Percentiles rank a stretch among this genome's conserved stretches.
Conservation (phyloP, 2,888 invertebrate species). For the Dryocosmus kuriphilus region DNA sequence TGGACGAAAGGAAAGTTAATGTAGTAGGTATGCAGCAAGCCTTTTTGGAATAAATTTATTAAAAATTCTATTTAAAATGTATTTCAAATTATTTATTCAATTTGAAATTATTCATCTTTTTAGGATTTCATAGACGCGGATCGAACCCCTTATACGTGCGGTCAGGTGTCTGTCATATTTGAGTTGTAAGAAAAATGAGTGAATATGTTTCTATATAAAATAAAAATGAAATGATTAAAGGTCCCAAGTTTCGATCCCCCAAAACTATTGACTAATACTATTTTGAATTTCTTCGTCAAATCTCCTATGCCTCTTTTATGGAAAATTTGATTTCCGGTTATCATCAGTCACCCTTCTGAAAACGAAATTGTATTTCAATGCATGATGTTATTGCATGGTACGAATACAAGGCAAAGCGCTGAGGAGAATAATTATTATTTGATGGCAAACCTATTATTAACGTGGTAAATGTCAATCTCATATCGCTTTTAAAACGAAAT, state of each 20-base stretch:
- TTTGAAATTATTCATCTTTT: too few species aligned
- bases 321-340: conserved; percentile 71
- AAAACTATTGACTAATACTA: neutral
- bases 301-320: conserved; percentile 52
- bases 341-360: conserved; percentile 62
- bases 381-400: conserved; percentile 55
- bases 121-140: too few species aligned
- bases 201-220: neutral
- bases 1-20: neutral
- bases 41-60: too few species aligned
- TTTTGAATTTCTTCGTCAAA: conserved; percentile 1
- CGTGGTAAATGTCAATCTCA: neutral
- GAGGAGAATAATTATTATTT: conserved; percentile 35
- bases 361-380: conserved; percentile 68
- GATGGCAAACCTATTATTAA: conserved; percentile 27
- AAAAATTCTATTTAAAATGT: too few species aligned
- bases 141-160: too few species aligned
- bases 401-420: conserved; percentile 16
- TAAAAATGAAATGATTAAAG: neutral
- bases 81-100: too few species aligned
- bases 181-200: neutral
- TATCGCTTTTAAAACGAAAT: conserved; percentile 3
- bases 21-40: neutral
- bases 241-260: neutral
- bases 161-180: too few species aligned